Percentiles rank a stretch among this genome's conserved stretches.
Conservation (phyloP, 2,888 invertebrate species). For the Habrosyne pyritoides region DNA sequence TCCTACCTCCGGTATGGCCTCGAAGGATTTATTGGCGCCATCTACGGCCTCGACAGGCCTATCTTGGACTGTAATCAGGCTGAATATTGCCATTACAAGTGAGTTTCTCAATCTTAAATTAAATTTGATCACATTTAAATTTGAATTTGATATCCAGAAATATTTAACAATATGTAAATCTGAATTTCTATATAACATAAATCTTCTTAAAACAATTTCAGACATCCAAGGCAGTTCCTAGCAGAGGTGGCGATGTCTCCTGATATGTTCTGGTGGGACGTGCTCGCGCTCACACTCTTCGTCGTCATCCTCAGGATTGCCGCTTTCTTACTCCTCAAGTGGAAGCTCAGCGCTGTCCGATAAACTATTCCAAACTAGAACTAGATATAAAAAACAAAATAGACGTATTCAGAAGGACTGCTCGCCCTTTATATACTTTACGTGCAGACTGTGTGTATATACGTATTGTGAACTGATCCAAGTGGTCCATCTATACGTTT, state of each 20-base stretch:
- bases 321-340: constrained; percentile 89
- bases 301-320: constrained; percentile 86
- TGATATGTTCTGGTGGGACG: constrained; percentile 93
- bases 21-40: constrained; percentile 92
- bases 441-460: background rate
- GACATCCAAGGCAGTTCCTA: constrained; percentile 91
- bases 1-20: constrained; percentile 96
- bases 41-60: constrained; percentile 92
- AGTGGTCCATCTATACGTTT: background rate
- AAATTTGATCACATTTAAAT: too few relatives aligned
- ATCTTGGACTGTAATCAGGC: constrained; percentile 90
- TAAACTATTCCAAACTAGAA: constrained; percentile 49
- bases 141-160: too few relatives aligned
- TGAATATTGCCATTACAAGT: constrained; percentile 91
- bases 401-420: background rate
- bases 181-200: too few relatives aligned
- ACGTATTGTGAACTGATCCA: background rate
- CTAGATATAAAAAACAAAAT: background rate
- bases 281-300: constrained; percentile 87
- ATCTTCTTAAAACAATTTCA: constrained; percentile 54
- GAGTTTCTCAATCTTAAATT: too few relatives aligned
- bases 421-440: background rate
- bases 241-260: constrained; percentile 91
- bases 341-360: constrained; percentile 88
- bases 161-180: too few relatives aligned